Evolutionary conservation across 2,888 invertebrate species (phyloP).

Genomic region (Himalopsyche japonica): DNA sequence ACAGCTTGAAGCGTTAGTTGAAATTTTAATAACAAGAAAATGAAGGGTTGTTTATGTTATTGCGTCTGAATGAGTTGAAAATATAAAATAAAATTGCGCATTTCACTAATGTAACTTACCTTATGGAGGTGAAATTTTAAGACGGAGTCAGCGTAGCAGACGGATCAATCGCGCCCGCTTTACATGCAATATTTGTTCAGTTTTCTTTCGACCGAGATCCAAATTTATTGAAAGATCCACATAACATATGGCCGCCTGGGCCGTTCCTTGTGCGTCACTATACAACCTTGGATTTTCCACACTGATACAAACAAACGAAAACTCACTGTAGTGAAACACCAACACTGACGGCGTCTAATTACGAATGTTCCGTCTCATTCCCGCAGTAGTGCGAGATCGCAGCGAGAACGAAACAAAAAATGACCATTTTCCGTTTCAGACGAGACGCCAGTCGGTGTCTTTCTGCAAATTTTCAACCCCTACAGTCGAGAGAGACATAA

Average conservation of each 20-base stretch:
- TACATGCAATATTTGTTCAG: background rate
- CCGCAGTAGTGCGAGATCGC: background rate
- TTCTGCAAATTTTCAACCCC: constrained; percentile 20
- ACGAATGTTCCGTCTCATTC: constrained; percentile 12
- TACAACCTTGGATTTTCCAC: constrained; percentile 34
- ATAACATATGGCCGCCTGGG: constrained; percentile 28
- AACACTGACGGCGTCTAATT: constrained; percentile 13
- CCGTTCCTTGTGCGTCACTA: constrained; percentile 31
- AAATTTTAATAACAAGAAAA: background rate
- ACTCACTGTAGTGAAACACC: constrained; percentile 9
- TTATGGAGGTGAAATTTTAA: background rate
- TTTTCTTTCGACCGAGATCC: background rate
- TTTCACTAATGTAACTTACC: background rate
- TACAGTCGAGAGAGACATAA: constrained; percentile 20
- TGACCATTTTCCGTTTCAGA: constrained; percentile 4
- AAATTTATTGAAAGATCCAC: background rate
- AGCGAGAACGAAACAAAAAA: constrained; percentile 19
- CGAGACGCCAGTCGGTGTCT: constrained; percentile 4
- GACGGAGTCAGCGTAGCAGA: background rate
- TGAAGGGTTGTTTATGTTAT: background rate
- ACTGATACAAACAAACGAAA: constrained; percentile 19
- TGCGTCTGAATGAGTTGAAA: background rate
- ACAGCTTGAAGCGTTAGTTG: too few relatives aligned
- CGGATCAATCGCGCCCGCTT: background rate
- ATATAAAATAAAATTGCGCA: background rate